These are phyloP conservation scores for Protonemura montana DNA, from an alignment of 2,888 invertebrate genomes.

Conservation along the genomic window DNA sequence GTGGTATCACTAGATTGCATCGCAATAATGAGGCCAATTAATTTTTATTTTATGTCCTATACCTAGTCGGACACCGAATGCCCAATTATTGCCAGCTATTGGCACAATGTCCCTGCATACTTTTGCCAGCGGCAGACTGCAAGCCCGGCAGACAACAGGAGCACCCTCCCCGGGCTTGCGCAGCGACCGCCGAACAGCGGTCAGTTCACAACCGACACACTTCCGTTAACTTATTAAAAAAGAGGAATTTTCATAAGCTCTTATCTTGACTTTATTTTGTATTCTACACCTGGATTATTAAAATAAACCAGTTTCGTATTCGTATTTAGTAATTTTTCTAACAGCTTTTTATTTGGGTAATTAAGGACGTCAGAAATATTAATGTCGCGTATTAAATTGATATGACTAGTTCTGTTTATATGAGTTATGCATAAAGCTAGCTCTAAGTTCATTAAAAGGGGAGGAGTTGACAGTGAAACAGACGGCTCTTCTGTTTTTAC, in stretches of 20 bases:
- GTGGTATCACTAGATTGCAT: not conserved
- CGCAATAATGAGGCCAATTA: not conserved
- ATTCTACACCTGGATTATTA: slow-evolving; percentile 39
- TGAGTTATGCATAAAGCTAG: not conserved
- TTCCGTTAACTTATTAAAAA: slow-evolving; percentile 26
- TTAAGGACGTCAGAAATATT: slow-evolving; percentile 36
- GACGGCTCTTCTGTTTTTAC: slow-evolving; percentile 22
- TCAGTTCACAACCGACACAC: not conserved
- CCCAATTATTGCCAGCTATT: not conserved
- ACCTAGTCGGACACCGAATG: not conserved
- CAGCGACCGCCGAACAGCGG: not conserved
- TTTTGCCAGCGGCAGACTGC: not conserved
- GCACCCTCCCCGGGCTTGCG: not conserved
- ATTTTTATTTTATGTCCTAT: not conserved
- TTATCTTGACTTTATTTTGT: slow-evolving; percentile 32
- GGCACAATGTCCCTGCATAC: not conserved
- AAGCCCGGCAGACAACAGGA: not conserved
- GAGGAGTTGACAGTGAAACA: slow-evolving; percentile 13
- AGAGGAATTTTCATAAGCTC: slow-evolving; percentile 18
- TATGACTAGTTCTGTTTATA: not conserved
- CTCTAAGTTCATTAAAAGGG: slow-evolving; percentile 18
- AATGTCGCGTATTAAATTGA: slow-evolving; percentile 27
- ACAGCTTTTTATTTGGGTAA: slow-evolving; percentile 35
- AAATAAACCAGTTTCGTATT: slow-evolving; percentile 36
- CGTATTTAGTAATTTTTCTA: slow-evolving; percentile 35